Evolutionary conservation across 1,140 invertebrate species (phyloP).

Genomic region (Drosophila tropicalis): DNA sequence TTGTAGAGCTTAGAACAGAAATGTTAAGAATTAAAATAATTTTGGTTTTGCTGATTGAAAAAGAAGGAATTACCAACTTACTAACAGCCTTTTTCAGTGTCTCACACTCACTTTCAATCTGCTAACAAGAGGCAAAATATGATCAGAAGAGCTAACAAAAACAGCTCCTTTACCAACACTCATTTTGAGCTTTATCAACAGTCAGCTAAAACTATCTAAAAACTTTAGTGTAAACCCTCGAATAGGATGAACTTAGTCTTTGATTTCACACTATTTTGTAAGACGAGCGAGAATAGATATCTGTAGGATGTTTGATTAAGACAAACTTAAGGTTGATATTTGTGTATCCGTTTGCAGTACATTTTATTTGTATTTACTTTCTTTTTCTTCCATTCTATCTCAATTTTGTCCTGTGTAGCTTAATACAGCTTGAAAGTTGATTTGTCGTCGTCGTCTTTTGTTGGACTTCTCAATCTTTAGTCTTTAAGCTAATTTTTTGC

Average conservation of each 20-base stretch:
- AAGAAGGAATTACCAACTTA: too few species aligned
- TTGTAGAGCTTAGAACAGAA: too few species aligned
- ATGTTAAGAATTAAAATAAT: too few species aligned
- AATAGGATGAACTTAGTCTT: not conserved
- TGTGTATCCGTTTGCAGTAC: slow-evolving; percentile 4
- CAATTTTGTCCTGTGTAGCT: not conserved
- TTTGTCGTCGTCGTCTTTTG: not conserved
- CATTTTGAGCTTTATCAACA: too few species aligned
- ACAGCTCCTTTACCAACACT: too few species aligned
- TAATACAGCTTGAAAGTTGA: not conserved
- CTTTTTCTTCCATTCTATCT: not conserved
- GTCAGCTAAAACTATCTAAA: too few species aligned
- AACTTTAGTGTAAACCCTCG: not conserved
- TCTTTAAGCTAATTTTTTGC: slow-evolving; percentile 1
- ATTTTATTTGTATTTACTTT: slow-evolving; percentile 13
- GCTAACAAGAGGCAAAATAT: too few species aligned
- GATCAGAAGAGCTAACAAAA: too few species aligned
- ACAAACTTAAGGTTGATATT: slow-evolving; percentile 2
- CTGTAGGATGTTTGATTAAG: slow-evolving; percentile 3
- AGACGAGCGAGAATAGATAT: not conserved
- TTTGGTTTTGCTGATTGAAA: too few species aligned
- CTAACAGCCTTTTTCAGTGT: too few species aligned
- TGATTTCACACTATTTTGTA: slow-evolving; percentile 7
- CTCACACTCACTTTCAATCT: too few species aligned
- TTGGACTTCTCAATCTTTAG: not conserved